Base-by-base conservation (phyloP, 2,888 invertebrate species). In the Chelonus formosanus region DNA sequence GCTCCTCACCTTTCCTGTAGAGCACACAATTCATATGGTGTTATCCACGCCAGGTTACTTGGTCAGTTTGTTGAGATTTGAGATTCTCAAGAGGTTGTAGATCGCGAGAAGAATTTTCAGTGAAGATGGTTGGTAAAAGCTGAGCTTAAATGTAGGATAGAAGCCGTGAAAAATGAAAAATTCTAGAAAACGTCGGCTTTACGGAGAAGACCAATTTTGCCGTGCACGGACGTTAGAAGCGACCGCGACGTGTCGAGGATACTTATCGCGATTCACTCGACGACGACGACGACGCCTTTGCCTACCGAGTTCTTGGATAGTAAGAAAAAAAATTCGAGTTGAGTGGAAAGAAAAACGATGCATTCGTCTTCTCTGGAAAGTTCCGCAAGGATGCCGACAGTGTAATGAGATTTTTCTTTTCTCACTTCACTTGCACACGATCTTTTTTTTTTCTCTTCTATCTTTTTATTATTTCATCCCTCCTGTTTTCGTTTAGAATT, bases 181-280 rank as follows among this genome's bases (percentile, higher is more conserved):
- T 64, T 58, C 44, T 4, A 31, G 44, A 35, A 52, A 52, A 52
- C 5, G 36, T 32, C 6, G 48, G 48, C 31, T 48, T 10, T 48
- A 48, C 48, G 55, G 40, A 63, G 36, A 63, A 55, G 56, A 63
- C 47, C 55, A 63, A 56, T 63, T 63, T 55, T 48, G 45, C 40
- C 55, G 35, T 63, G 48, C 31, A 34, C 40, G 10, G 63, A 45
- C 44, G 57, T 57, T 44, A 57, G 44, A 44, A 44, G 32, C 57
- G 57, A 56, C 43, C 56, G 56, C 43, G 58, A 58, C 64, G 64
- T 65, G 65, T 65, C 59, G 40, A 59, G 65, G 45, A 59, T 65
- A 54, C 59, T 65, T 65, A 65, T 65, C 59, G 58, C 65, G 58
- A 59, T 64, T 64, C 64, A 58, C 64, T 64, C 20, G 20, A 20